A percentile compares a stretch with the other conserved stretches of the same genome.
phyloP scores from a whole-genome alignment of 2,113 vertebrate species.

The Caranx ignobilis region DNA sequence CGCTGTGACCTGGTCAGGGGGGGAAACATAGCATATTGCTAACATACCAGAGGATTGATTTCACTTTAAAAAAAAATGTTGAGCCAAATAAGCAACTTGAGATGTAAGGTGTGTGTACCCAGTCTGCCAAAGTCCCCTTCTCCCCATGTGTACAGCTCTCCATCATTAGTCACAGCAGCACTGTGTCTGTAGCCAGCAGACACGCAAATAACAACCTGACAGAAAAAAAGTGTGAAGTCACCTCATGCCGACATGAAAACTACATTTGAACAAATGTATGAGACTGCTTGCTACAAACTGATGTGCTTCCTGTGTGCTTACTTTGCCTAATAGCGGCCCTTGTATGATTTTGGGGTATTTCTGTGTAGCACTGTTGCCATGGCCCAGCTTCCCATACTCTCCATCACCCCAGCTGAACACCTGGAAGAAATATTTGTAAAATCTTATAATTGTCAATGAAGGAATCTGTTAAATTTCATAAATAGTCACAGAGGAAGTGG shows the following conservation, averaged over 20 bases:
- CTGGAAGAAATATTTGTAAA: slow-evolving; percentile 48
- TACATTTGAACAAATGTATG: not conserved
- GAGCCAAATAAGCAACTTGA: slow-evolving; percentile 5
- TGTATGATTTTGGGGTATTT: slow-evolving; percentile 89
- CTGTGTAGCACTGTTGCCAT: slow-evolving; percentile 87
- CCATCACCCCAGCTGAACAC: slow-evolving; percentile 89
- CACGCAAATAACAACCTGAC: slow-evolving; percentile 86
- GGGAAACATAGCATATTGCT: not conserved
- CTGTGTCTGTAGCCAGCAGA: slow-evolving; percentile 90
- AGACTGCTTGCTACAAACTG: not conserved
- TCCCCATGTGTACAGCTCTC: slow-evolving; percentile 88
- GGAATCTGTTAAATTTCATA: not conserved
- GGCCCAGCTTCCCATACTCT: slow-evolving; percentile 88
- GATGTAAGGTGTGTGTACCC: slow-evolving; percentile 67
- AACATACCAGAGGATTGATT: not conserved
- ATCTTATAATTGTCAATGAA: not conserved
- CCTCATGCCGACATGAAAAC: not conserved
- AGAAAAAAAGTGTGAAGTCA: not conserved
- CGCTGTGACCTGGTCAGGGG: slow-evolving; percentile 82
- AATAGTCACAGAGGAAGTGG: not conserved
- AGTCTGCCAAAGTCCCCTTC: slow-evolving; percentile 88
- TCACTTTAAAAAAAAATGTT: not conserved
- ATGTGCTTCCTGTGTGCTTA: slow-evolving; percentile 45
- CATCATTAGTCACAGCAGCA: slow-evolving; percentile 86
- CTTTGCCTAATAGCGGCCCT: slow-evolving; percentile 84